phyloP scores from a whole-genome alignment of 30 jellyfish, hydroid and myxozoan species.

The Turritopsis dohrnii region DNA sequence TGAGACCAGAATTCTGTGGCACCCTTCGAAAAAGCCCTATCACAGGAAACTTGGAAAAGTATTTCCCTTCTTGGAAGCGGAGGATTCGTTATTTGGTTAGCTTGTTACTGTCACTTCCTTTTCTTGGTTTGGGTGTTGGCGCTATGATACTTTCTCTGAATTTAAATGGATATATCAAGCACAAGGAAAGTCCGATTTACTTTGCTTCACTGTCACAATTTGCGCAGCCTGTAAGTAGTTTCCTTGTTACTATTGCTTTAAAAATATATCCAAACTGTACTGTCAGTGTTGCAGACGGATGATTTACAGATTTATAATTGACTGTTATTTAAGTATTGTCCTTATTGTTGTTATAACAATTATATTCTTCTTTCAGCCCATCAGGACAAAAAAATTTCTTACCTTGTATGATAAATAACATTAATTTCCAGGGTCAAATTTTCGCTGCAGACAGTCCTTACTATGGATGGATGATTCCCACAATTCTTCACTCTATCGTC shows the following conservation, averaged over 20 bases:
- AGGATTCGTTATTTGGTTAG: conserved; percentile 52
- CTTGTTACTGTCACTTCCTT: conserved; percentile 64
- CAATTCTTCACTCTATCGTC: conserved; percentile 80
- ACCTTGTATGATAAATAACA: not conserved
- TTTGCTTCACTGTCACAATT: conserved; percentile 57
- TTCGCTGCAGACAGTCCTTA: conserved; percentile 90
- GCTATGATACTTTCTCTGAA: conserved; percentile 88
- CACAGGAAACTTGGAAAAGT: conserved; percentile 74
- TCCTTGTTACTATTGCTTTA: not conserved
- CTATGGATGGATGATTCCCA: conserved; percentile 97
- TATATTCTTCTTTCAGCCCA: not conserved
- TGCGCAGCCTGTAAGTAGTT: conserved; percentile 77
- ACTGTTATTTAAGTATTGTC: too few species aligned
- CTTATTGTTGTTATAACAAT: too few species aligned
- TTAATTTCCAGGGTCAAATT: conserved; percentile 53
- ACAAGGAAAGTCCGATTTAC: conserved; percentile 77
- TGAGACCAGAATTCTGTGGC: conserved; percentile 86
- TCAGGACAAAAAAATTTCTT: too few species aligned
- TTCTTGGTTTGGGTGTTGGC: conserved; percentile 63
- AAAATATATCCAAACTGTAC: too few species aligned
- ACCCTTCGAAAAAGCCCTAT: conserved; percentile 55
- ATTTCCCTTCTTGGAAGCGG: conserved; percentile 82
- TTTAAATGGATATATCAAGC: conserved; percentile 83
- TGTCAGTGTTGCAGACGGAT: too few species aligned
- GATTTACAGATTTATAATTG: too few species aligned